Conservation (phyloP, 1,140 invertebrate species). For the Achroia grisella region DNA sequence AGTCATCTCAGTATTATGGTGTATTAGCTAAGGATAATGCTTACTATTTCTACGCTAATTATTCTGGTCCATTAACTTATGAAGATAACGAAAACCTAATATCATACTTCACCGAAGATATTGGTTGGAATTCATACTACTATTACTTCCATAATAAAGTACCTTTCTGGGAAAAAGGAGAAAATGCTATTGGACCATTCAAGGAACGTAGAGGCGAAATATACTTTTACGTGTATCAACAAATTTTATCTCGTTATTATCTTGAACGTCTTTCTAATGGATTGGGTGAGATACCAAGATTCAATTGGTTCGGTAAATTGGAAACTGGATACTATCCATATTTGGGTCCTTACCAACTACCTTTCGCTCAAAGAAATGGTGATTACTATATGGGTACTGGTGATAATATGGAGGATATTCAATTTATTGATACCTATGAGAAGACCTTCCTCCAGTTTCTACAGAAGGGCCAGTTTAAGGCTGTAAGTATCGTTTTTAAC, state of each 20-base stretch:
- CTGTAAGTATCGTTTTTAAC: conserved; percentile 30
- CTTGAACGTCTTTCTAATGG: conserved; percentile 79
- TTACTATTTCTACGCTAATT: conserved; percentile 69
- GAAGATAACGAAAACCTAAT: conserved; percentile 76
- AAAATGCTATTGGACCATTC: conserved; percentile 45
- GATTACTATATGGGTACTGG: conserved; percentile 38
- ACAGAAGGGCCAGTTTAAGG: conserved; percentile 46
- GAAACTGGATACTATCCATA: conserved; percentile 76
- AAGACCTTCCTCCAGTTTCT: conserved; percentile 47
- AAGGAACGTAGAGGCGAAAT: conserved; percentile 76
- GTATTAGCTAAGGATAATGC: conserved; percentile 58
- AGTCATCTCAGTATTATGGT: conserved; percentile 55
- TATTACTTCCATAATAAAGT: conserved; percentile 79
- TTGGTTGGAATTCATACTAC: conserved; percentile 81
- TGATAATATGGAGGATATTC: conserved; percentile 40
- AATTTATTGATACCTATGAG: conserved; percentile 49
- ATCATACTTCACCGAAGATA: conserved; percentile 83
- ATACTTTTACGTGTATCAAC: conserved; percentile 77
- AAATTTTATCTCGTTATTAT: conserved; percentile 79
- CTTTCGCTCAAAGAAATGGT: conserved; percentile 45
- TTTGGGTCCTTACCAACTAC: conserved; percentile 26
- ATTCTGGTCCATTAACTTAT: conserved; percentile 67
- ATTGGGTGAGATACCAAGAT: conserved; percentile 75
- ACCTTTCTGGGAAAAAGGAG: conserved; percentile 78
- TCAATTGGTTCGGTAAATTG: conserved; percentile 73